Evolutionary conservation across 2,888 invertebrate genomes (phyloP).

Genomic region (Cremastobaeus sp.): DNA sequence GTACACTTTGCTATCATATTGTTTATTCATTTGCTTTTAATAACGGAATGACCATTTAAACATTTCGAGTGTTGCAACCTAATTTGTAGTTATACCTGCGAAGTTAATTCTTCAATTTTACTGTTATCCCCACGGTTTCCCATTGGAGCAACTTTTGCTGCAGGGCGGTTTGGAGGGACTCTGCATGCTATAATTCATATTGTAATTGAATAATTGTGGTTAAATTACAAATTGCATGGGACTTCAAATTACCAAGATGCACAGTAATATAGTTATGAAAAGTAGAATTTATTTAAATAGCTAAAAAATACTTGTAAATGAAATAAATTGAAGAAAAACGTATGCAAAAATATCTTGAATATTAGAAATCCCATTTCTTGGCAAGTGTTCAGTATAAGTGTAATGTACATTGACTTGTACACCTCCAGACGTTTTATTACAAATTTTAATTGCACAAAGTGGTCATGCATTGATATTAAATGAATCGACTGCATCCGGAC

Average conservation of each 20-base stretch:
- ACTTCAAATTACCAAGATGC: background rate
- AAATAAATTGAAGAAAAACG: background rate
- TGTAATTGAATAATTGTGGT: background rate
- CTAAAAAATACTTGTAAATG: background rate
- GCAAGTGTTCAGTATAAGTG: background rate
- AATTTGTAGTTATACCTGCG: too few relatives aligned
- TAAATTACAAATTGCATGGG: background rate
- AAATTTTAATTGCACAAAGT: background rate
- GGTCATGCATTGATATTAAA: background rate
- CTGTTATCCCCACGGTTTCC: constrained; percentile 80
- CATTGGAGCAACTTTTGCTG: constrained; percentile 73
- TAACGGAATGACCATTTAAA: too few relatives aligned
- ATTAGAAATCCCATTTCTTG: background rate
- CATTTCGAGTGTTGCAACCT: too few relatives aligned
- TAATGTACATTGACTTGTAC: too few relatives aligned
- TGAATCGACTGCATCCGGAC: too few relatives aligned
- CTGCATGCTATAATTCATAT: constrained; percentile 78
- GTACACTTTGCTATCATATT: background rate
- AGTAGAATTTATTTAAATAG: background rate
- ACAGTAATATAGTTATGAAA: background rate
- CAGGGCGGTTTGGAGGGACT: constrained; percentile 78
- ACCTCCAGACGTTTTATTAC: constrained; percentile 30
- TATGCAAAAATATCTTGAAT: background rate
- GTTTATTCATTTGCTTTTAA: background rate
- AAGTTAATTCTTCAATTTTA: constrained; percentile 82